Conservation (phyloP, 1,140 invertebrate species). For the Harpegnathos saltator region DNA sequence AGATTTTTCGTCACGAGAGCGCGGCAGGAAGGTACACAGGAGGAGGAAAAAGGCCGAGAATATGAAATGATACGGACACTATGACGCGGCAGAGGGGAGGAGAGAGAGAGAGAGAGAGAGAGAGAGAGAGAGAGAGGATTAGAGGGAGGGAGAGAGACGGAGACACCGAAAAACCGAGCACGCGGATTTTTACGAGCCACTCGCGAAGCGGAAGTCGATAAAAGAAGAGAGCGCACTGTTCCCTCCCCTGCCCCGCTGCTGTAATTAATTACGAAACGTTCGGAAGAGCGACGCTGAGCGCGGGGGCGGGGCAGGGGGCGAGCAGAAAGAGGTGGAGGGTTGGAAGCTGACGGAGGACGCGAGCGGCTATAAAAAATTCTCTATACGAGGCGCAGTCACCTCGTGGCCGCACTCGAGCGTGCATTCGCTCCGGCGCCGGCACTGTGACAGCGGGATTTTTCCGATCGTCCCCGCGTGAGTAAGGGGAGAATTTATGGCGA, state of each 20-base stretch:
- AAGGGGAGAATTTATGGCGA: constrained; percentile 46
- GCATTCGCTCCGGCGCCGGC: constrained; percentile 28
- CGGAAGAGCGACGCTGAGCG: constrained; percentile 8
- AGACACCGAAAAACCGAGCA: constrained; percentile 63
- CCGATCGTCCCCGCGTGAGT: constrained; percentile 53
- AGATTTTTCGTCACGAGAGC: constrained; percentile 25
- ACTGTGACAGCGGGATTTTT: constrained; percentile 56
- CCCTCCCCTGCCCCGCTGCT: constrained; percentile 19
- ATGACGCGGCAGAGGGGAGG: background rate
- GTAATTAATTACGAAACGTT: constrained; percentile 82
- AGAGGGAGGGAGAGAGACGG: background rate
- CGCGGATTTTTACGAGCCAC: constrained; percentile 78
- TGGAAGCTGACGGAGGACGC: background rate
- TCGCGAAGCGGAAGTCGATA: constrained; percentile 79
- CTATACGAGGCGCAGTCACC: constrained; percentile 43
- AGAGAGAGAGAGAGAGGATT: background rate
- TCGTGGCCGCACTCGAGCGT: constrained; percentile 46
- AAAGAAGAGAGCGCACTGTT: constrained; percentile 73
- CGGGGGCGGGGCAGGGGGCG: background rate
- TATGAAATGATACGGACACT: background rate
- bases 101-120: background rate
- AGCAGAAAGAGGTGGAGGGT: background rate
- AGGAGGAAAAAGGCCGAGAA: too few species aligned
- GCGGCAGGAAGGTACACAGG: background rate
- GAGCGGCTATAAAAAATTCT: constrained; percentile 50